Conservation (phyloP, 2,113 vertebrate genomes). For the Erythrocebus patas region DNA sequence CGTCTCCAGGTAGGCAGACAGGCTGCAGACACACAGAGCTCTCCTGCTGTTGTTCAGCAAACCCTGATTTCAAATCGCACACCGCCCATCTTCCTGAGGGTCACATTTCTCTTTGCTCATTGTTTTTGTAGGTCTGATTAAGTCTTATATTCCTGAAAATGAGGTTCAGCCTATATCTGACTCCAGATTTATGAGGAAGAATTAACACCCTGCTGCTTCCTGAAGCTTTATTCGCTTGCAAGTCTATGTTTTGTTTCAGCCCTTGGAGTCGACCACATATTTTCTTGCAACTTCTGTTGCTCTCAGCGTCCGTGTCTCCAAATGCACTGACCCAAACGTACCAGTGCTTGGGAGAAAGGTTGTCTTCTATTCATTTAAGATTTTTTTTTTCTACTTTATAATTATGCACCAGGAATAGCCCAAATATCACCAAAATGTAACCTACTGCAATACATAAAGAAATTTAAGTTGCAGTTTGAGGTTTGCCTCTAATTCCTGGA, state of each 20-base stretch:
- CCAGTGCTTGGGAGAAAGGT: background rate
- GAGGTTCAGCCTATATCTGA: background rate
- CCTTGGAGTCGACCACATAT: too few species aligned
- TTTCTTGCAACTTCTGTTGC: background rate
- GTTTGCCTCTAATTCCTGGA: background rate
- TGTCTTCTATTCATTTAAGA: background rate
- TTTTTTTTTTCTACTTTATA: background rate
- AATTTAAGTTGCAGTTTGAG: background rate
- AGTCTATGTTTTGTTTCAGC: background rate
- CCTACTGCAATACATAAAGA: background rate
- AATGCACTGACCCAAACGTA: background rate
- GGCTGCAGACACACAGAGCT: background rate
- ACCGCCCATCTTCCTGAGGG: background rate
- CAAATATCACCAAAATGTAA: background rate
- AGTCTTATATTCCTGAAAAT: constrained; percentile 11
- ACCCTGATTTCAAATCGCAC: background rate
- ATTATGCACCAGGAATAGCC: background rate
- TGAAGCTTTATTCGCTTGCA: background rate
- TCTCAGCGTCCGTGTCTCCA: background rate
- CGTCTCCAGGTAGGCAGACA: background rate
- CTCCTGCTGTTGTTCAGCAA: background rate
- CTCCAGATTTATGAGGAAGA: constrained; percentile 7
- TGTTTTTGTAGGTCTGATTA: constrained; percentile 30
- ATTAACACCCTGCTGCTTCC: background rate
- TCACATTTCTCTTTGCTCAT: background rate